Base-by-base conservation (phyloP, 2,888 invertebrate genomes). In the Philaethria dido region DNA sequence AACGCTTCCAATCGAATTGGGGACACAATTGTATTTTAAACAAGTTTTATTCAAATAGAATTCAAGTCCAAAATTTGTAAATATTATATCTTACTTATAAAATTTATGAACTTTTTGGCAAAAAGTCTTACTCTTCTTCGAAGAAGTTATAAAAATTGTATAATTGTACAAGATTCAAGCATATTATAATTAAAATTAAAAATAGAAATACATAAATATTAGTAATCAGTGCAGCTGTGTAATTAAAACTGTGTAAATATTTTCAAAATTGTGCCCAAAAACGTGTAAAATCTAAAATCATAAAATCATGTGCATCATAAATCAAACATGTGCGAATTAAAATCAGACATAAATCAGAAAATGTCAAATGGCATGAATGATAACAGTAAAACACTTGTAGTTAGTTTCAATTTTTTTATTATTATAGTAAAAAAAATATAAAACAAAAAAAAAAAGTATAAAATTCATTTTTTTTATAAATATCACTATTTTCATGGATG, bases 181-280 rank as follows among this genome's bases (percentile, higher is more conserved):
- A 29, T 11, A 47, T 8, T n/a, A 14, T 11, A 22, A 39, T 3
- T 18, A 18, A 22, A 13, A 16, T 18, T 16, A 47, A 20, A n/a
- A 63, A 39, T 36, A 45, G n/a, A 54, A 45, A 50, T 42, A 25
- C 16, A 45, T n/a, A 52, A 60, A 45, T 9, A 14, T 20, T 8
- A 66, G 45, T 3, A 69, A 67, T 64, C 67, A 69, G 71, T 71
- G 71, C 71, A 71, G 69, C 62, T 59, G 59, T 62, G 64, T 14
- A 39, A 61, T 33, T 33, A 11, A 29, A 52, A 52, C 16, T 20
- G 8, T n/a, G 55, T 44, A 59, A 36, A 20, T 3, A 9, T 14
- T 22, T 29, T 22, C 5, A 36, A 39, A 39, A 50, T 33, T 20
- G 61, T 61, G 64, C 59, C 3, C 42, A 18, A 59, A 60, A 25